Conservation (phyloP, 2,888 invertebrate species). For the Sicus ferrugineus region DNA sequence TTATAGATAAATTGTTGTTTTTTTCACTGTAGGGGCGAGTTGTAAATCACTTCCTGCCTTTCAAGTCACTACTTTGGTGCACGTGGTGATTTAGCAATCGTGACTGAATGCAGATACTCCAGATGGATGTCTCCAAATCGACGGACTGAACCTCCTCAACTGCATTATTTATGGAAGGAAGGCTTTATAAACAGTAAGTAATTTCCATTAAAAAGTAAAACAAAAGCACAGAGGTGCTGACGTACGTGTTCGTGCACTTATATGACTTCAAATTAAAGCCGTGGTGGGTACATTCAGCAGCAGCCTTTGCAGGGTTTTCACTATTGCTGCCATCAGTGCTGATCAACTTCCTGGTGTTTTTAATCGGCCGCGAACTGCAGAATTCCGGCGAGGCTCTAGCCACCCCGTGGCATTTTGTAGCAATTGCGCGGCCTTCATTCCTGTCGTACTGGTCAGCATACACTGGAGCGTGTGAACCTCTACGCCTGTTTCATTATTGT, state of each 20-base stretch:
- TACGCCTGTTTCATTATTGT: no score
- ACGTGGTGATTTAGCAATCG: not conserved
- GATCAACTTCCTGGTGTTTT: slow-evolving; percentile 1
- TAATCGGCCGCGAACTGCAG: not conserved
- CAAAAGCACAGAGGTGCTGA: no score
- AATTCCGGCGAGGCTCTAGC: not conserved
- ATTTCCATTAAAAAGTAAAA: no score
- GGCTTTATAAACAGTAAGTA: not conserved
- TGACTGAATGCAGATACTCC: no score
- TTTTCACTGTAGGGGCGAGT: not conserved
- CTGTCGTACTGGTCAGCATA: not conserved
- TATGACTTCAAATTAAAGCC: no score
- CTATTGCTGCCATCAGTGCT: not conserved
- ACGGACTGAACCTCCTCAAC: not conserved
- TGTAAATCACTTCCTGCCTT: not conserved
- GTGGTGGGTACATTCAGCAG: no score
- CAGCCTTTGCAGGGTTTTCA: not conserved
- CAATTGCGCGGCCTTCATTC: not conserved
- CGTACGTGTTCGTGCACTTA: not conserved
- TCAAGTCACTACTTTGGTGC: not conserved
- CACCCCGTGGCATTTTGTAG: not conserved
- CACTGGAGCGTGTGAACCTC: no score
- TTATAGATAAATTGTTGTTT: not conserved
- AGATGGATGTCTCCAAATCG: no score
- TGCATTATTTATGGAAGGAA: not conserved